Percentiles rank a stretch among this genome's conserved stretches.
Evolutionary conservation across 2,113 vertebrate species (phyloP).

Genomic region (Ammodramus savannarum): DNA sequence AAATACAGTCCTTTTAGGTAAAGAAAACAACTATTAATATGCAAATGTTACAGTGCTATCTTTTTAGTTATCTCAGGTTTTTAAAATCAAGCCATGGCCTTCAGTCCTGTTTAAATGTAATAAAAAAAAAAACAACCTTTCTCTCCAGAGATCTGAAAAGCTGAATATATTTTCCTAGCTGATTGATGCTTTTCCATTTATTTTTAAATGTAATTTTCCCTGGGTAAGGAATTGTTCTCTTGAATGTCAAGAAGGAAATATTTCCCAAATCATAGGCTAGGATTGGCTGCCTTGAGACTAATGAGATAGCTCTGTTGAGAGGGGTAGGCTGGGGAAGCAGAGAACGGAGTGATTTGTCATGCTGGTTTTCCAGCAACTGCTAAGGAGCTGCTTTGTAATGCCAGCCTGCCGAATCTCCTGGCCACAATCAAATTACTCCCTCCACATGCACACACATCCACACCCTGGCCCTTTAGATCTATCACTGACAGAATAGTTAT

Average conservation of each 20-base stretch:
- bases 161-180: conserved; percentile 72
- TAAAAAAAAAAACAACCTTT: conserved; percentile 53
- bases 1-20: neutral
- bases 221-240: conserved; percentile 72
- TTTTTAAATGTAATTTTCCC: conserved; percentile 77
- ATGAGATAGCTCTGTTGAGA: conserved; percentile 67
- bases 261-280: conserved; percentile 67
- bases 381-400: conserved; percentile 71
- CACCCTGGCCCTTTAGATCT: conserved; percentile 70
- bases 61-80: conserved; percentile 36
- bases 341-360: conserved; percentile 66
- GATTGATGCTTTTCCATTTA: conserved; percentile 82
- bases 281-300: conserved; percentile 69
- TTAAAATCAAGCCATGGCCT: conserved; percentile 32
- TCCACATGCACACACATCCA: conserved; percentile 9
- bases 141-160: conserved; percentile 61
- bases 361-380: conserved; percentile 47
- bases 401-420: conserved; percentile 59
- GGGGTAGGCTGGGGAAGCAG: neutral
- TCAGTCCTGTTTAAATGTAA: conserved; percentile 70
- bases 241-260: conserved; percentile 76
- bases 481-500: conserved; percentile 80
- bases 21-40: conserved; percentile 31
- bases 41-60: conserved; percentile 35
- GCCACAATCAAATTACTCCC: conserved; percentile 65